Conservation (phyloP, 1,140 invertebrate genomes). For the Latrodectus geometricus region DNA sequence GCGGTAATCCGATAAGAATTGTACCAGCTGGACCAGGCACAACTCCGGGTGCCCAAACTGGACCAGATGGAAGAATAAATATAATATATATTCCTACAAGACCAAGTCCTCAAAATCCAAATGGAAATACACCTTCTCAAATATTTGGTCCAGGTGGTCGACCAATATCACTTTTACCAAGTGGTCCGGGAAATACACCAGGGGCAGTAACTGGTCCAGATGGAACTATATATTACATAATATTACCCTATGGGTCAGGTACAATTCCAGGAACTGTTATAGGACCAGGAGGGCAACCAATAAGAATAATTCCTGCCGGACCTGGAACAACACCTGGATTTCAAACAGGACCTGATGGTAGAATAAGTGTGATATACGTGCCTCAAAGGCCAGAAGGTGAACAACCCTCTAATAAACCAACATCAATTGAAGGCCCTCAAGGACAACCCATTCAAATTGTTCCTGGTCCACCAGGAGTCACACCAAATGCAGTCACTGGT, state of each 20-base stretch:
- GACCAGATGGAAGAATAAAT: neutral
- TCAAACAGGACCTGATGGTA: neutral
- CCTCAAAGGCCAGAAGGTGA: neutral
- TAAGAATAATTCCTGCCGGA: constrained; percentile 4
- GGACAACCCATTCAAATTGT: constrained; percentile 11
- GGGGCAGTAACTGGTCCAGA: neutral
- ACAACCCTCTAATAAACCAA: no score
- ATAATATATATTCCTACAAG: no score
- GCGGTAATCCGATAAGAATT: no score
- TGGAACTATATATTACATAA: neutral
- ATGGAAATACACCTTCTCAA: no score
- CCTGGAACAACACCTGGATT: constrained; percentile 29
- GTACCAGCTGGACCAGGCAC: no score
- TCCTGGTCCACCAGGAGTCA: constrained; percentile 22
- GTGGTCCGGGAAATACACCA: neutral
- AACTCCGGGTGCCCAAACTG: constrained; percentile 8
- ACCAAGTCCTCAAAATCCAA: no score
- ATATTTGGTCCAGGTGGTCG: neutral
- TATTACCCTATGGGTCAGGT: neutral
- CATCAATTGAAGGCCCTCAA: no score
- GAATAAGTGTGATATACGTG: neutral
- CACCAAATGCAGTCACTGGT: constrained; percentile 8
- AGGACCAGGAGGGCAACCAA: constrained; percentile 22
- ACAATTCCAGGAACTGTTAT: neutral
- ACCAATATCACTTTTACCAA: constrained; percentile 18